Evolutionary conservation across 2,113 vertebrate species (phyloP).

Genomic region (Tupaia tana): DNA sequence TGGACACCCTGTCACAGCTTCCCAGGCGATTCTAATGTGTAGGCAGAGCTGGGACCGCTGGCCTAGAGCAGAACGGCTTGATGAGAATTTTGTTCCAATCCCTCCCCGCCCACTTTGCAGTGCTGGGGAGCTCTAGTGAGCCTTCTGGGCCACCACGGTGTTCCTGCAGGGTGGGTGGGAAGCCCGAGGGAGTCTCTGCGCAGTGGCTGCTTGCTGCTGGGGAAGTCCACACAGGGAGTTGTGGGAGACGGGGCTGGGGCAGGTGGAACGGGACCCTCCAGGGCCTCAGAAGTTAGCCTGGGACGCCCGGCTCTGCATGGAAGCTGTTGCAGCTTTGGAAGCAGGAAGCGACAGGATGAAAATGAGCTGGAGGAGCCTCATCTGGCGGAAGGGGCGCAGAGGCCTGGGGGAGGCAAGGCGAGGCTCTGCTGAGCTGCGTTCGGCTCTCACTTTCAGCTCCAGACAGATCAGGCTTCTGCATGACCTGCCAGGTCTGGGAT

Average conservation of each 20-base stretch:
- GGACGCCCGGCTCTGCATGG: not conserved
- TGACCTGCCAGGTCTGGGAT: not conserved
- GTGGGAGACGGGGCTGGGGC: not conserved
- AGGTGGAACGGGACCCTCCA: not conserved
- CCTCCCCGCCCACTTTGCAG: not conserved
- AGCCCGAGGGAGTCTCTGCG: not conserved
- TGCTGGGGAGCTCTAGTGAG: not conserved
- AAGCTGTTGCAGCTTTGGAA: not conserved
- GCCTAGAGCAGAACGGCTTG: not conserved
- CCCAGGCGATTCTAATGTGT: not conserved
- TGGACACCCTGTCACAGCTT: slow-evolving; percentile 15
- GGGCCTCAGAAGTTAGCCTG: not conserved
- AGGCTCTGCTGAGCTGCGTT: not conserved
- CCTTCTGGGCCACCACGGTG: no score
- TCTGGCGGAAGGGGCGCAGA: not conserved
- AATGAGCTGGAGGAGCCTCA: not conserved
- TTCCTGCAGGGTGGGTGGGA: not conserved
- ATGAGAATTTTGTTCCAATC: not conserved
- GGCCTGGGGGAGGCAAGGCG: not conserved
- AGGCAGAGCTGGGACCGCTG: not conserved
- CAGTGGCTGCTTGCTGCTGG: not conserved
- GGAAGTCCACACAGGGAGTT: not conserved
- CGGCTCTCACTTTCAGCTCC: not conserved
- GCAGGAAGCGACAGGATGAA: not conserved
- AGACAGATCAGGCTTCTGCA: not conserved